phyloP scores from a whole-genome alignment of 2,888 invertebrate species.

The Agonopterix arenella region DNA sequence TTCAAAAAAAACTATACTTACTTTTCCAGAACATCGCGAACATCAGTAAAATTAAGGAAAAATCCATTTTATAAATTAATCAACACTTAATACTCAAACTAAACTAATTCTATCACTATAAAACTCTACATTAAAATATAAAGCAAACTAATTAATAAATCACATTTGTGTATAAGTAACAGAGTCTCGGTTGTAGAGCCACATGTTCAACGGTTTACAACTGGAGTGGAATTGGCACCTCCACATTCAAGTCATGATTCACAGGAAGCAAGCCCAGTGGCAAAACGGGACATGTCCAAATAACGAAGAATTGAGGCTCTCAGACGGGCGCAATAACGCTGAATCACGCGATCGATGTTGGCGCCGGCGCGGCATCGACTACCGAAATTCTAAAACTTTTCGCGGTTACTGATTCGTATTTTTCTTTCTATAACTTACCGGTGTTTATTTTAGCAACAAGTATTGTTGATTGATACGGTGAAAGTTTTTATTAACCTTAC shows the following conservation, averaged over 20 bases:
- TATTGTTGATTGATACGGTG: constrained; percentile 4
- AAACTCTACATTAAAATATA: neutral
- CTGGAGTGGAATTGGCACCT: constrained; percentile 50
- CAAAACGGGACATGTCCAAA: constrained; percentile 63
- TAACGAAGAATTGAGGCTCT: constrained; percentile 38
- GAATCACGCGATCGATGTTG: constrained; percentile 60
- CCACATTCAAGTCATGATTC: constrained; percentile 56
- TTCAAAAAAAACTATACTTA: constrained; percentile 33
- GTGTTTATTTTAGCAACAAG: constrained; percentile 7
- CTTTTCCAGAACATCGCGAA: constrained; percentile 53
- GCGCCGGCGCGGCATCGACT: constrained; percentile 59
- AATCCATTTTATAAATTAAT: constrained; percentile 51
- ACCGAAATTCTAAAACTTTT: constrained; percentile 26
- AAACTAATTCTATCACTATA: neutral
- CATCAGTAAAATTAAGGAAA: constrained; percentile 38
- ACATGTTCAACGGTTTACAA: constrained; percentile 19
- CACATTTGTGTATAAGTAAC: constrained; percentile 29
- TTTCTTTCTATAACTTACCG: constrained; percentile 11
- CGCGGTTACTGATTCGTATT: constrained; percentile 29
- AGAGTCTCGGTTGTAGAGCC: constrained; percentile 27
- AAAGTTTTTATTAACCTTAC: neutral
- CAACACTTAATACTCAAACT: constrained; percentile 24
- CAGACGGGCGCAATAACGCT: constrained; percentile 32
- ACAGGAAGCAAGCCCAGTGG: constrained; percentile 59
- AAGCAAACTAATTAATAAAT: constrained; percentile 10